phyloP scores from a whole-genome alignment of 1,140 invertebrate species.

The Diorhabda sublineata region DNA sequence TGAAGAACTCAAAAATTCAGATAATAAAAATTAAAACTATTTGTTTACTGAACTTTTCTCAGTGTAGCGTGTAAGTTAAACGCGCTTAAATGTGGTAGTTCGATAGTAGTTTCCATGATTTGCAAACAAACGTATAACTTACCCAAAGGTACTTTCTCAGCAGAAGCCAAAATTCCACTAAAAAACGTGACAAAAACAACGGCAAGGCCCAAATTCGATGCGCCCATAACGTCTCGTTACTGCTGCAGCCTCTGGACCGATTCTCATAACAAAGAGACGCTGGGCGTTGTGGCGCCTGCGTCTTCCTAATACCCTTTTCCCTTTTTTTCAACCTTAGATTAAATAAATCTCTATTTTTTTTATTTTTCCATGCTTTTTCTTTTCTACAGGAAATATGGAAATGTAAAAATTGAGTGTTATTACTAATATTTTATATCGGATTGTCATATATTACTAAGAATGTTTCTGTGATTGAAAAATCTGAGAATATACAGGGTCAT shows the following conservation, averaged over 20 bases:
- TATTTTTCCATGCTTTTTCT: neutral
- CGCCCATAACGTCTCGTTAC: conserved; percentile 35
- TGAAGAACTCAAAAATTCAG: no score
- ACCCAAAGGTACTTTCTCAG: conserved; percentile 46
- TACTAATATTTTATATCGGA: neutral
- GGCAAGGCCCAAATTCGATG: conserved; percentile 12
- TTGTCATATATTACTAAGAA: no score
- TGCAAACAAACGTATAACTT: conserved; percentile 19
- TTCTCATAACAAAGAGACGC: conserved; percentile 29
- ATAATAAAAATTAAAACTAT: no score
- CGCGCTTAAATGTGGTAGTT: no score
- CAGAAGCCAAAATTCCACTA: conserved; percentile 27
- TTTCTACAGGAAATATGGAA: neutral
- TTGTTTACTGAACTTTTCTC: neutral
- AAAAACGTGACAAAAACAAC: conserved; percentile 31
- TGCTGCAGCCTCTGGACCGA: conserved; percentile 35
- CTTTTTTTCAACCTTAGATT: neutral
- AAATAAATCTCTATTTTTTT: neutral
- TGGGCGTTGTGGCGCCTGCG: conserved; percentile 3
- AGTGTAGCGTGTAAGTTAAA: neutral
- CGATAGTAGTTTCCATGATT: no score
- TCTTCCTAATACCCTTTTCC: neutral
- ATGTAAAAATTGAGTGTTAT: neutral
- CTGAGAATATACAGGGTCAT: no score
- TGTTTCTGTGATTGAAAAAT: no score